Evolutionary conservation across 2,888 invertebrate genomes (phyloP).

Genomic region (Brachypterus glaber): DNA sequence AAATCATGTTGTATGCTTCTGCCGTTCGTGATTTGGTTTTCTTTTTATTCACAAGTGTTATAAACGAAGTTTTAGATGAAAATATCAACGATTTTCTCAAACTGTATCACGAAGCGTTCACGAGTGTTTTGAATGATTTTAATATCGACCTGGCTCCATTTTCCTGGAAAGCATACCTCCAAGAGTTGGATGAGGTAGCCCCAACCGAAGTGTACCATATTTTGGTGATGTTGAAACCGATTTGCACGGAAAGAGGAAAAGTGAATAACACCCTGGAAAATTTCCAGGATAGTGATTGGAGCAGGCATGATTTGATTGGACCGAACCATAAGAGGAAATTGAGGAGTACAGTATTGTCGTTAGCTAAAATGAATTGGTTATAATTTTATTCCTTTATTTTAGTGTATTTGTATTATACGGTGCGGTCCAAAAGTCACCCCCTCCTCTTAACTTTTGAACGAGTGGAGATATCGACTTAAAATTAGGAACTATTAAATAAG

Average conservation of each 20-base stretch:
- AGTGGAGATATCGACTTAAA: no score
- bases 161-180: conserved; percentile 38
- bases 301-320: conserved; percentile 34
- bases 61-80: conserved; percentile 38
- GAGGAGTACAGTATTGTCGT: conserved; percentile 33
- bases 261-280: conserved; percentile 41
- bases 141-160: conserved; percentile 34
- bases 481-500: no score
- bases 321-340: conserved; percentile 35
- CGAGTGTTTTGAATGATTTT: conserved; percentile 38
- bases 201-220: conserved; percentile 42
- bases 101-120: conserved; percentile 45
- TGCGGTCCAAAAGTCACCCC: no score
- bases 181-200: conserved; percentile 40
- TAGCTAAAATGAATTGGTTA: conserved; percentile 34
- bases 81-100: conserved; percentile 44
- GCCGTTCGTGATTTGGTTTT: conserved; percentile 47
- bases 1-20: conserved; percentile 46
- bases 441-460: no score
- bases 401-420: no score
- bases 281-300: conserved; percentile 37
- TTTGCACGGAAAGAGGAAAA: conserved; percentile 41
- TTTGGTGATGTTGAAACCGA: conserved; percentile 43
- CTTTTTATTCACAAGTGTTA: conserved; percentile 47
- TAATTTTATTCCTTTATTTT: no score